Base-by-base conservation (phyloP, 53 echinoderm and acorn worm species). In the Actinopyga echinites region DNA sequence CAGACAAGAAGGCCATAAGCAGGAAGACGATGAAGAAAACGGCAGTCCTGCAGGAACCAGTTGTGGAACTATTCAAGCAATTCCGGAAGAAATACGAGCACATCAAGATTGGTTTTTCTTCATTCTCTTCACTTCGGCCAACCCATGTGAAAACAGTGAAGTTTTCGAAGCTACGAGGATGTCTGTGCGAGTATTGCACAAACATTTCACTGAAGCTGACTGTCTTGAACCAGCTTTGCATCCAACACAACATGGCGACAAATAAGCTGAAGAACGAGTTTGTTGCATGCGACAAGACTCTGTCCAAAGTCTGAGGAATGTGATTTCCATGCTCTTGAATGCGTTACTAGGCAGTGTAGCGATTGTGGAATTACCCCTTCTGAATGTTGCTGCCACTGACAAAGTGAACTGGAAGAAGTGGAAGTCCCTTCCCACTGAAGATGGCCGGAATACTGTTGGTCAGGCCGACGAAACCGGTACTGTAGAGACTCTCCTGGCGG, bases 71-170 rank as follows among this genome's bases (percentile, higher is more conserved):
- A 22, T 85, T 80, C 67, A 23, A 30, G 21, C 13, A 66, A 32
- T 89, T 85, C 26, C 43, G 38, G 40, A 60, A 85, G 37, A 74
- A 89, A 15, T 55, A 45, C 69, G 85, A 69, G 17, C 30, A 82
- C 36, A 19, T 67, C 28, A 62, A 80, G 69, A 74, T 89, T 28
- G 40, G 85, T n/a, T 33, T 57, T 30, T 69, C 89, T 42, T 64
- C 85, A 42, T 89, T 89, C 74, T 79, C 28, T 36, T 80, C 82
- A 33, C 82, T 86, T 11, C 57, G 86, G 63, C 90, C 90, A 30
- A 62, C 28, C 22, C 57, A 83, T 74, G 54, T 90, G 21, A 59
- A 64, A 53, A 71, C 75, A 34, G 60, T 86, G 12, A 26, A 40
- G 33, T 40, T 40, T 19, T 33, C 13, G 24, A 79, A 30, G 35